Percentiles rank a stretch among this genome's conserved stretches.
Conservation (phyloP, 1,140 invertebrate genomes). For the Rhagoletis zephyria region DNA sequence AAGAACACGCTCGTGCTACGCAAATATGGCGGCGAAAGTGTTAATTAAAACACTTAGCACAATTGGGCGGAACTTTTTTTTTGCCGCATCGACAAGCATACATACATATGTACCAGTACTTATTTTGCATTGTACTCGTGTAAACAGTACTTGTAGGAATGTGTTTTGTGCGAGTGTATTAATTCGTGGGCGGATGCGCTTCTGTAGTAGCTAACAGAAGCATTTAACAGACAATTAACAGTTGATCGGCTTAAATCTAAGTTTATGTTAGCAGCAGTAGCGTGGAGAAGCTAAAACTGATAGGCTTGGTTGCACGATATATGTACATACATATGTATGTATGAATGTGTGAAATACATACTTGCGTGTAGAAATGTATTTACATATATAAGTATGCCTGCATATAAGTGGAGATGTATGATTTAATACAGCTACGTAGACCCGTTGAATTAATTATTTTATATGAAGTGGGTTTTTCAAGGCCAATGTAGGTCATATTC, state of each 20-base stretch:
- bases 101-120: background rate
- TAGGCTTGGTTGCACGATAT: too few relatives aligned
- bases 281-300: too few relatives aligned
- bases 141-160: background rate
- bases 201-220: constrained; percentile 3
- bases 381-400: too few relatives aligned
- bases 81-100: background rate
- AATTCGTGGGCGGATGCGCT: background rate
- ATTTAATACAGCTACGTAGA: too few relatives aligned
- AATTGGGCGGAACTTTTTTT: background rate
- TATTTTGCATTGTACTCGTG: background rate
- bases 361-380: too few relatives aligned
- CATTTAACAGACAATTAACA: constrained; percentile 30
- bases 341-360: too few relatives aligned
- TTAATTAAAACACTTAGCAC: constrained; percentile 51
- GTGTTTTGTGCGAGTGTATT: background rate
- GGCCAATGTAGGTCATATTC: too few relatives aligned
- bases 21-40: constrained; percentile 46
- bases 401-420: too few relatives aligned
- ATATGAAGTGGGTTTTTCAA: too few relatives aligned
- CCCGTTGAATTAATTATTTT: too few relatives aligned
- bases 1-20: background rate
- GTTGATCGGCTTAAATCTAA: background rate
- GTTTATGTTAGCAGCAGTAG: too few relatives aligned
- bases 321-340: too few relatives aligned